phyloP scores from a whole-genome alignment of 2,113 vertebrate species.

The Lichenostomus cassidix region DNA sequence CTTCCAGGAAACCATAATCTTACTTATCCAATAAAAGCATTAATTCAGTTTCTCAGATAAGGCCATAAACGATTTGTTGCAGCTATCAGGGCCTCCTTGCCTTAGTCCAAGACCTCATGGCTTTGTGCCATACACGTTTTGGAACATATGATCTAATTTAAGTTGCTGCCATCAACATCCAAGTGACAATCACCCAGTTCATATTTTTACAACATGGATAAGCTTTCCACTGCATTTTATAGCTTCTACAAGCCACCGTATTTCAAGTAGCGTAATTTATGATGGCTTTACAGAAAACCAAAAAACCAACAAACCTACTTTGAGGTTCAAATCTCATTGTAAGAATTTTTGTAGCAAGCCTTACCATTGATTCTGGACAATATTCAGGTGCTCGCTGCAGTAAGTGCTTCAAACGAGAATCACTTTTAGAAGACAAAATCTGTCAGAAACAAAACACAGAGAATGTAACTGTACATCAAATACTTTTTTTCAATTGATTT shows the following conservation, averaged over 20 bases:
- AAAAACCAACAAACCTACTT: background rate
- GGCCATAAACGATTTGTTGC: background rate
- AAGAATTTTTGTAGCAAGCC: background rate
- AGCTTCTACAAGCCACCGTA: background rate
- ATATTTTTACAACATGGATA: background rate
- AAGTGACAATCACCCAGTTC: background rate
- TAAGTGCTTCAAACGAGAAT: constrained; percentile 92
- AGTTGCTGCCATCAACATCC: background rate
- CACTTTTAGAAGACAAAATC: constrained; percentile 95
- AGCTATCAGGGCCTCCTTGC: background rate
- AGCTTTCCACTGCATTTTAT: background rate
- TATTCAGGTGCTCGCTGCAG: constrained; percentile 91
- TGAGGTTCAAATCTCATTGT: background rate
- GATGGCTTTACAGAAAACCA: background rate
- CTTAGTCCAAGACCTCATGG: background rate
- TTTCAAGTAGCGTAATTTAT: background rate
- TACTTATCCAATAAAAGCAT: background rate
- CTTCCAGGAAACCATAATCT: background rate
- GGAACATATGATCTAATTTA: background rate
- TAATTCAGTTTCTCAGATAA: background rate
- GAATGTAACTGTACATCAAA: background rate
- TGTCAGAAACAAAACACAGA: constrained; percentile 49
- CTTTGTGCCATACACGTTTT: background rate
- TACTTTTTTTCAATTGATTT: background rate
- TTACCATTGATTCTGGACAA: constrained; percentile 90